Conservation (phyloP, 1,140 invertebrate species). For the Scaptomyza pallida region DNA sequence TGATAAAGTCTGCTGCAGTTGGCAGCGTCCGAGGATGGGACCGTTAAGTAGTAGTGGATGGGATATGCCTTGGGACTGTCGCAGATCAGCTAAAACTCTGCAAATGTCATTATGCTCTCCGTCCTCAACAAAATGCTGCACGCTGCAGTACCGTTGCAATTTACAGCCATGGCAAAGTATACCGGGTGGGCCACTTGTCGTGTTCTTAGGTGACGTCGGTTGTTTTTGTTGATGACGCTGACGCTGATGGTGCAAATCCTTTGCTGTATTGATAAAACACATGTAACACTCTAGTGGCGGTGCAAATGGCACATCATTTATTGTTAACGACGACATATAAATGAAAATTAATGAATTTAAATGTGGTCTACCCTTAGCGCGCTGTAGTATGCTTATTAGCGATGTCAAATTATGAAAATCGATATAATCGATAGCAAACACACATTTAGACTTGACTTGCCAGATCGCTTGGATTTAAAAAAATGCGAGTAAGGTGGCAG, state of each 20-base stretch:
- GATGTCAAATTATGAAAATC: not conserved
- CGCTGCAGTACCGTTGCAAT: slow-evolving; percentile 60
- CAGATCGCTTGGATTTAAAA: not conserved
- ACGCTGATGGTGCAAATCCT: not conserved
- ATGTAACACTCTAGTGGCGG: slow-evolving; percentile 31
- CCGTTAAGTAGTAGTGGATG: slow-evolving; percentile 48
- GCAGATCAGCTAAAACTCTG: slow-evolving; percentile 29
- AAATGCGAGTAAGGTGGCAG: not conserved
- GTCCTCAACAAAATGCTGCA: slow-evolving; percentile 50
- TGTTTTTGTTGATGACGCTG: not conserved
- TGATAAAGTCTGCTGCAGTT: slow-evolving; percentile 31
- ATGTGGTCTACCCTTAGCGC: slow-evolving; percentile 3
- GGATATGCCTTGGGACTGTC: slow-evolving; percentile 3
- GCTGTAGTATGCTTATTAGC: not conserved
- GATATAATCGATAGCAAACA: not conserved
- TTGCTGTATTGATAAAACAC: slow-evolving; percentile 13
- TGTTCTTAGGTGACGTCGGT: not conserved
- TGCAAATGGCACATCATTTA: not conserved
- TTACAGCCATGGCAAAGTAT: slow-evolving; percentile 48
- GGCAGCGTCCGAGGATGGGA: not conserved
- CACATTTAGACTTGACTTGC: not conserved
- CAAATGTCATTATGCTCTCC: slow-evolving; percentile 44
- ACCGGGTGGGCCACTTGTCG: not conserved
- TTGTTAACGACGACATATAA: not conserved
- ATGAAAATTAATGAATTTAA: not conserved